Evolutionary conservation across 2,113 vertebrate genomes (phyloP).

Genomic region (Cepphus grylle): DNA sequence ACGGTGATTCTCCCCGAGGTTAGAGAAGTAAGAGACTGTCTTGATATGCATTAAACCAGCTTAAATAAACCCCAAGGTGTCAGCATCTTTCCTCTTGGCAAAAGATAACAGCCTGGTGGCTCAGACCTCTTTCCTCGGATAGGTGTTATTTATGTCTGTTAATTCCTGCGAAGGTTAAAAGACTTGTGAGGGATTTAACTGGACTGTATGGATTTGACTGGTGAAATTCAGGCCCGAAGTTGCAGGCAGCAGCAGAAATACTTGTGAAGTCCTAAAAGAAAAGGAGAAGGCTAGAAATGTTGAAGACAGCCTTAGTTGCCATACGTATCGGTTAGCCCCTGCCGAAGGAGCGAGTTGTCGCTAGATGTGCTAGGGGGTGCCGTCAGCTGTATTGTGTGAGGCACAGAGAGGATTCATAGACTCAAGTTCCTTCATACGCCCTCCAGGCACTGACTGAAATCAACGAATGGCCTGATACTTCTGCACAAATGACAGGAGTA

Average conservation of each 20-base stretch:
- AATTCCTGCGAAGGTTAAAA: neutral
- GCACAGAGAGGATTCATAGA: neutral
- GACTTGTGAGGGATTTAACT: neutral
- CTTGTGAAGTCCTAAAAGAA: neutral
- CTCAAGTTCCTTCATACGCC: neutral
- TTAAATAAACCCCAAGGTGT: neutral
- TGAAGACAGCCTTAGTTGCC: neutral
- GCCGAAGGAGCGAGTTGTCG: neutral
- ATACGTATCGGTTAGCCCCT: too few relatives aligned
- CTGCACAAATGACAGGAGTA: neutral
- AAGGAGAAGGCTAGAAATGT: neutral
- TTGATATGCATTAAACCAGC: neutral
- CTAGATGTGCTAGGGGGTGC: too few relatives aligned
- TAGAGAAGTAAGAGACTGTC: neutral
- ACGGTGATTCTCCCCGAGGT: neutral
- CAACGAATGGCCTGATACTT: neutral
- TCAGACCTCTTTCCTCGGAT: neutral
- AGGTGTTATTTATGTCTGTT: neutral
- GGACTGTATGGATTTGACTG: neutral
- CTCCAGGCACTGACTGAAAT: neutral
- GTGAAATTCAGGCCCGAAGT: neutral
- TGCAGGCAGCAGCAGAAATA: neutral
- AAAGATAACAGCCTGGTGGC: neutral
- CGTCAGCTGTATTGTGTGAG: neutral
- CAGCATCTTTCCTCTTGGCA: neutral